Conservation (phyloP, 1,140 invertebrate genomes). For the Ceratina japonica region DNA sequence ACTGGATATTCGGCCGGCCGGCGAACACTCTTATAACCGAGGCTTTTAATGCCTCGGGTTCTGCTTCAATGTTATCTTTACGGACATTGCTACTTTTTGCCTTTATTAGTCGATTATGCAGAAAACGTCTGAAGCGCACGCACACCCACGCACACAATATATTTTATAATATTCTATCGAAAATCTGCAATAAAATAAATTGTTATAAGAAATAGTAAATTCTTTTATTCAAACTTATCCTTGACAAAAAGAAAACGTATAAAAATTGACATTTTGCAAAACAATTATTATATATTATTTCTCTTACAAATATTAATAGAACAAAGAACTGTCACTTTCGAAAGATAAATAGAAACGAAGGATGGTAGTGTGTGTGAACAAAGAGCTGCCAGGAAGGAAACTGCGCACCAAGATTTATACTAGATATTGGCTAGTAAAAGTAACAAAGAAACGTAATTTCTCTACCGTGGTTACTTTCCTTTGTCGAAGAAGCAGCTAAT, state of each 20-base stretch:
- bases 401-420: background rate
- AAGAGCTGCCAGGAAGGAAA: background rate
- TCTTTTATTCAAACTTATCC: no score
- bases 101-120: background rate
- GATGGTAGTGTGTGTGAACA: no score
- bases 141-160: no score
- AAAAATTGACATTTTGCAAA: no score
- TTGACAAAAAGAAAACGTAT: no score
- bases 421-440: background rate
- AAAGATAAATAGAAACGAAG: background rate
- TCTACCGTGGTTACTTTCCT: background rate
- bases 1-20: background rate
- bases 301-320: no score
- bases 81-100: background rate
- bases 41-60: background rate
- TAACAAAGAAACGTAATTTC: background rate
- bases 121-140: background rate
- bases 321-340: background rate
- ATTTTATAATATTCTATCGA: background rate
- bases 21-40: constrained; percentile 3
- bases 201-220: no score
- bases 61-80: background rate
- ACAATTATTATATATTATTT: no score
- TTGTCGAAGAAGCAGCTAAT: constrained; percentile 14
- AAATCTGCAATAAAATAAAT: background rate